A percentile compares a stretch with the other conserved stretches of the same genome.
These are phyloP conservation scores for Melipona quadrifasciata DNA, from an alignment of 1,140 invertebrate genomes.

Conservation along the genomic window DNA sequence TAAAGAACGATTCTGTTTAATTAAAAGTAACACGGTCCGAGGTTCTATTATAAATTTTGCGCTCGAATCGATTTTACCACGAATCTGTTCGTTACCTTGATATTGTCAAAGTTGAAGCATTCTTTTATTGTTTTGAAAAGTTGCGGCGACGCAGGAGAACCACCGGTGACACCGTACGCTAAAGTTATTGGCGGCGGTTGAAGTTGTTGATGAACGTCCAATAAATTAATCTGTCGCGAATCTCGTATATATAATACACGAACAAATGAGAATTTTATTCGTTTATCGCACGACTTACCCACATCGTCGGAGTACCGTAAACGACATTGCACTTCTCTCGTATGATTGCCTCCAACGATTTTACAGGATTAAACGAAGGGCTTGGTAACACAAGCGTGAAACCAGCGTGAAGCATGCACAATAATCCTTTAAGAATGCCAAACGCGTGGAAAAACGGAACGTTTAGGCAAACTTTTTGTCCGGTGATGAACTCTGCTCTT, in stretches of 20 bases:
- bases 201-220: conserved; percentile 78
- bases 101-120: conserved; percentile 78
- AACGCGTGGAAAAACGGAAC: conserved; percentile 97
- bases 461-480: conserved; percentile 87
- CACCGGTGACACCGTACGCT: conserved; percentile 87
- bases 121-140: conserved; percentile 86
- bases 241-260: background rate
- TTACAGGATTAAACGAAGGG: conserved; percentile 86
- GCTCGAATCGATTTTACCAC: background rate
- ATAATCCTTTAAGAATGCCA: conserved; percentile 88
- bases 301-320: conserved; percentile 98
- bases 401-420: conserved; percentile 85
- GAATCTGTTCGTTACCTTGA: conserved; percentile 78
- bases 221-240: conserved; percentile 69
- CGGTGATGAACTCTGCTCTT: conserved; percentile 83
- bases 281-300: conserved; percentile 86
- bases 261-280: conserved; percentile 3
- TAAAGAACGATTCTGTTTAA: background rate
- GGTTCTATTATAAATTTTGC: background rate
- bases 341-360: conserved; percentile 85
- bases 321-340: conserved; percentile 90
- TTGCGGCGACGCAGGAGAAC: conserved; percentile 88
- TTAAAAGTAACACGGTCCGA: background rate
- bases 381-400: conserved; percentile 87
- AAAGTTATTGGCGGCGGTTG: conserved; percentile 81